Evolutionary conservation across 2,113 vertebrate species (phyloP), one percentile per base, ranked within the genome.

Genomic region (Gopherus evgoodei): DNA sequence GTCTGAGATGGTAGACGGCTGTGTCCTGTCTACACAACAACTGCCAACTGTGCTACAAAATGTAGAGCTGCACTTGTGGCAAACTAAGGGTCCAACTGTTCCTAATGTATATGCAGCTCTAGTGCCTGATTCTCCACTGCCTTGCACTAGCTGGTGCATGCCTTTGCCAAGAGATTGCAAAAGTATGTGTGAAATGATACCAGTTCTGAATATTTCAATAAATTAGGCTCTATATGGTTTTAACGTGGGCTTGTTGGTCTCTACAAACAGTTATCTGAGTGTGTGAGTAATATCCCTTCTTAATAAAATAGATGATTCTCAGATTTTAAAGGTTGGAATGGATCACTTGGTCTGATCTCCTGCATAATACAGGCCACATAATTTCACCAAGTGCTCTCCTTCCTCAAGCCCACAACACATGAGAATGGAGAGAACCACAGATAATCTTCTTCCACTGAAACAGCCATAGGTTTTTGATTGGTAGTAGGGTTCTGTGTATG

Each of bases 61-160:
- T 35, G 16, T n/a, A n/a, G 14, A 80, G 2, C 1, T 42, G 54
- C 25, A 2, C 50, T 2, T 14, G 8, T 10, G 11, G 49, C 53
- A 12, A 87, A 19, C 42, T 1, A 0, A 27, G 62, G 50, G 82
- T 11, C 54, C 21, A 16, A 6, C 1, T 31, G 62, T 53, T n/a
- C 27, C 44, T 29, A 0, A 0, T 22, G 82, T 49, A 72, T 4
- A 86, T 65, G 16, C 44, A 29, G 24, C 54, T n/a, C 44, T 57
- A 0, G 1, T 21, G 3, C 7, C 44, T 35, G 9, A 35, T n/a
- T 50, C 49, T 21, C 29, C 44, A 29, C 75, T 49, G 75, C 44
- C 75, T 14, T 12, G 6, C 25, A 21, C 24, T 54, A 54, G 53
- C 76, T 44, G 19, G 42, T 50, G 44, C 27, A 19, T 29, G 5